Evolutionary conservation across 2,797 vertebrate genomes (phyloP), one percentile per base, ranked within the genome.

Genomic region (Manis javanica): DNA sequence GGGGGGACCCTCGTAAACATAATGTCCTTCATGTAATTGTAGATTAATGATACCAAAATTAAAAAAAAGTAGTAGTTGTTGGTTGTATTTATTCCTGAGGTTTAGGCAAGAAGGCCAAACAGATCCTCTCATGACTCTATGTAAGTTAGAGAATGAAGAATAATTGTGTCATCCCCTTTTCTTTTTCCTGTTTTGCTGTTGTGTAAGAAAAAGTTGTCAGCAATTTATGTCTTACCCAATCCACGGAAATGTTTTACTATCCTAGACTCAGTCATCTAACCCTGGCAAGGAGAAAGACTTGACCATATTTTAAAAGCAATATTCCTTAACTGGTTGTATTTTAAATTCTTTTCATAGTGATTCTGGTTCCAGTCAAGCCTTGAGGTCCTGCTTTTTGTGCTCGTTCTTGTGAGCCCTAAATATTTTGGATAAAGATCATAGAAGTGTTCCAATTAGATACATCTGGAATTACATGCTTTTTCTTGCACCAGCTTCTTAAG

Each of bases 261-360:
- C 53, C 42, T 5, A 83, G 39, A 83, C 3, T 72, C n/a, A 53
- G 46, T 83, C 69, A 46, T 84, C 46, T 77, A 46, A 87, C 42
- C 19, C 57, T 84, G 39, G 16, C 7, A 83, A 66, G 57, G 34
- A 87, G 55, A 69, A 66, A 91, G 31, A 72, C 51, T 75, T 59
- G 34, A 18, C 63, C 78, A 88, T 26, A 24, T 77, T 92, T 94
- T 89, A 8, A 90, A 94, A 81, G 75, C 55, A 37, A 24, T 49
- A 7, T 53, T 94, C 12, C 64, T 59, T 64, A 74, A 37, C 74
- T 64, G 19, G 1, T 79, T 79, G 8, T 53, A 64, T 83, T 94
- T 93, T 71, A 90, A 66, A 75, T 91, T 96, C 37, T 78, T 94
- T 94, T 82, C 64, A 6, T 90, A 53, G 61, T 68, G 71, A 88